Percentiles rank a stretch among this genome's conserved stretches.
Conservation (phyloP, 1,140 invertebrate genomes). For the Zaprionus africanus region DNA sequence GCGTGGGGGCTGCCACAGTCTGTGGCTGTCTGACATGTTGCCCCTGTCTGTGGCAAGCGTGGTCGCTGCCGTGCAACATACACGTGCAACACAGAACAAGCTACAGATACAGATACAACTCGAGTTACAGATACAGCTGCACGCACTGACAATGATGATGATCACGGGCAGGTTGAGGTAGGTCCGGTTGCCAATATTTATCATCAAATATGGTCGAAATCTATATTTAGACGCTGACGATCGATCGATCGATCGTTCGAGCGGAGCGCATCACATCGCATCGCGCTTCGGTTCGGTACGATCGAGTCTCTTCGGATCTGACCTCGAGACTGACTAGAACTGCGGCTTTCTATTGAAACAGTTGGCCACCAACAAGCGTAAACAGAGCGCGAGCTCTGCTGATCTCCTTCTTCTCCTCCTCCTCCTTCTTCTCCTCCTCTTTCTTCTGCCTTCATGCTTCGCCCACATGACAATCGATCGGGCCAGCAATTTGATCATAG, state of each 20-base stretch:
- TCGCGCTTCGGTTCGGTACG: neutral
- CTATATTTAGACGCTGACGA: constrained; percentile 79
- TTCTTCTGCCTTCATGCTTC: constrained; percentile 10
- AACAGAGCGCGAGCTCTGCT: neutral
- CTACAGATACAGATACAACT: constrained; percentile 17
- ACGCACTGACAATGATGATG: constrained; percentile 5
- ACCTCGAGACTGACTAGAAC: constrained; percentile 53
- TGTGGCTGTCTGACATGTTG: constrained; percentile 52
- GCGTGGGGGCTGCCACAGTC: constrained; percentile 47
- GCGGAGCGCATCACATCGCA: constrained; percentile 14
- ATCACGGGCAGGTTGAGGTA: constrained; percentile 60
- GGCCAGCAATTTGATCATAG: constrained; percentile 20
- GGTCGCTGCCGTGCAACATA: constrained; percentile 33
- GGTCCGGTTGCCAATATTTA: constrained; percentile 77
- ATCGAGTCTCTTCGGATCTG: constrained; percentile 35
- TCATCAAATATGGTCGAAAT: constrained; percentile 79
- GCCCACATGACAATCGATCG: constrained; percentile 25
- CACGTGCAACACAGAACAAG: constrained; percentile 50
- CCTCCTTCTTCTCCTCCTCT: neutral
- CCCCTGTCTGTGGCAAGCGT: constrained; percentile 45
- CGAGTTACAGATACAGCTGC: neutral
- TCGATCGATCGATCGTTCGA: constrained; percentile 20
- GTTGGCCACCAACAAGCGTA: constrained; percentile 49
- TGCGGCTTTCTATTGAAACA: constrained; percentile 78
- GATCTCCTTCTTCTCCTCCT: neutral